These are phyloP conservation scores for Loris lydekkerianus DNA, from an alignment of 2,797 vertebrate genomes.

Conservation along the genomic window DNA sequence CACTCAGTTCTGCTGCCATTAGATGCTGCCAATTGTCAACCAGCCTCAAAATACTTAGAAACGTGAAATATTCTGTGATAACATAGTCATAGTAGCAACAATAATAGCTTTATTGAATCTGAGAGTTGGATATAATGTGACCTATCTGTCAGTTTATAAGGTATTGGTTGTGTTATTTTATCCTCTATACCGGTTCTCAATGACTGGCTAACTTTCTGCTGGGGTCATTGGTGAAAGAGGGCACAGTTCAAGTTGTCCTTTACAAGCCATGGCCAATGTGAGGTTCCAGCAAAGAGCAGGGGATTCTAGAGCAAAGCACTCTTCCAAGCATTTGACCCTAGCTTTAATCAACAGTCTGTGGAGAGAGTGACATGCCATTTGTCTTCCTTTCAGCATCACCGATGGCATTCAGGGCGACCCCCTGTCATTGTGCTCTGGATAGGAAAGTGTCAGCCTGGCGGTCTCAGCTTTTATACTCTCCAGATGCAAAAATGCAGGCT, in stretches of 20 bases:
- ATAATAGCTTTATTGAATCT: neutral
- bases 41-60: slow-evolving; percentile 35
- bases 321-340: neutral
- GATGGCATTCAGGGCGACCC: neutral
- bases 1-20: slow-evolving; percentile 2
- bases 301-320: neutral
- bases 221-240: neutral
- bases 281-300: slow-evolving; percentile 35
- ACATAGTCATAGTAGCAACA: neutral
- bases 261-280: neutral
- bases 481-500: neutral
- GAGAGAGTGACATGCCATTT: neutral
- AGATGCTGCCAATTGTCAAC: neutral
- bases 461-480: neutral
- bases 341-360: neutral
- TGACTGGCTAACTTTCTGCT: neutral
- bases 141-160: neutral
- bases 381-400: slow-evolving; percentile 21
- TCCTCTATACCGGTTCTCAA: slow-evolving; percentile 7
- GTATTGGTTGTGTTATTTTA: neutral
- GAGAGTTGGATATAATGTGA: neutral
- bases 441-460: neutral
- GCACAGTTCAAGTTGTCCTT: neutral
- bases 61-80: neutral
- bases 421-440: neutral